A percentile compares a stretch with the other conserved stretches of the same genome.
Evolutionary conservation across 2,888 invertebrate species (phyloP).

Genomic region (Erebia ligea): DNA sequence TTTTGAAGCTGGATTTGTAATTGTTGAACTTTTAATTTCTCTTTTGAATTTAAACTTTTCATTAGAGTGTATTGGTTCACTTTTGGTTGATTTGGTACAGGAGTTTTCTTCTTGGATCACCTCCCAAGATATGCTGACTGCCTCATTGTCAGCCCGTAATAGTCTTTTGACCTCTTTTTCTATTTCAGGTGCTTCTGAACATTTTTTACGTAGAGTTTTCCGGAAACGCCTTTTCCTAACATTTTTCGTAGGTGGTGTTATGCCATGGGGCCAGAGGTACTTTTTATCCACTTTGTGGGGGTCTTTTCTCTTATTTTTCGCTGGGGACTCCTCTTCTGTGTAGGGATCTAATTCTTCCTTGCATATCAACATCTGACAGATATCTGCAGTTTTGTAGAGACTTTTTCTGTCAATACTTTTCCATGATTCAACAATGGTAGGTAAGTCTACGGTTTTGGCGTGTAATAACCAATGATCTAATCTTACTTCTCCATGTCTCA

Average conservation of each 20-base stretch:
- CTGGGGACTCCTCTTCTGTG: conserved; percentile 89
- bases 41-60: conserved; percentile 64
- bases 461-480: conserved; percentile 94
- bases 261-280: conserved; percentile 96
- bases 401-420: conserved; percentile 98
- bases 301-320: conserved; percentile 93
- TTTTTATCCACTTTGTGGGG: conserved; percentile 93
- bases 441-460: conserved; percentile 95
- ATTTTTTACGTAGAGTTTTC: conserved; percentile 98
- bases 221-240: conserved; percentile 95
- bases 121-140: conserved; percentile 94
- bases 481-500: conserved; percentile 94
- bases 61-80: conserved; percentile 50
- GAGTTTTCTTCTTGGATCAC: conserved; percentile 93
- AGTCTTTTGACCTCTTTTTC: conserved; percentile 98
- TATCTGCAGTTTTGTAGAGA: conserved; percentile 98
- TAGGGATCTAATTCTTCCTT: conserved; percentile 93
- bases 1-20: conserved; percentile 55
- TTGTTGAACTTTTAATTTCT: conserved; percentile 42
- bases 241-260: conserved; percentile 98
- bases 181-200: conserved; percentile 98
- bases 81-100: conserved; percentile 60
- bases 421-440: conserved; percentile 94
- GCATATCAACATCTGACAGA: conserved; percentile 95
- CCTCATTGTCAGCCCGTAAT: conserved; percentile 95